Evolutionary conservation across 2,797 vertebrate species (phyloP), one percentile per base, ranked within the genome.

Genomic region (Eurystomus glaucurus): DNA sequence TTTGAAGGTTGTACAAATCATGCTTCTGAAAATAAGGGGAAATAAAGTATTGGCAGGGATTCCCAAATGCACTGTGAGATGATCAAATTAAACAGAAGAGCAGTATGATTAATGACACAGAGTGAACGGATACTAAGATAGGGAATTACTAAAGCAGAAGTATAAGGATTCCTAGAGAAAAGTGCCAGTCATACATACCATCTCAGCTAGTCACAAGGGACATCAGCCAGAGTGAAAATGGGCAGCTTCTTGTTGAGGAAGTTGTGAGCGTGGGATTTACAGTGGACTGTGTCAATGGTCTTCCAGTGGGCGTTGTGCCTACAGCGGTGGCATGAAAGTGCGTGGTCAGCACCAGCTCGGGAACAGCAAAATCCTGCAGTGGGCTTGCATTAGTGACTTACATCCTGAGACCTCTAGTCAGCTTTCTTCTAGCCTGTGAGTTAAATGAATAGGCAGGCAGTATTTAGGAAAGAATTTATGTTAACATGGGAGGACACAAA

Each of bases 61-160:
- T 93, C 57, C 62, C 58, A 82, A 87, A 72, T 54, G 70, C 13
- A 28, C 4, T 54, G 50, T 51, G n/a, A 55, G 60, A 22, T 76
- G 55, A 77, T 76, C 21, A 57, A n/a, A 46, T 79, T 35, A 71
- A 93, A 86, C 16, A 61, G n/a, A 90, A 88, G 23, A 71, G 10
- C 0, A 1, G 9, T 31, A 45, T 18, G 19, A 91, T 87, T 79
- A 85, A 85, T 41, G 65, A 43, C 18, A 65, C 18, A 39, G 50
- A 68, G 72, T 18, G 89, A 87, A 87, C 28, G 17, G 54, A 25
- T 46, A n/a, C 11, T n/a, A 21, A 70, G 2, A 8, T 19, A 54
- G 37, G 14, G 29, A 85, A 72, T 35, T 64, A 87, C 17, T 65
- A 43, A 43, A 43, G 41, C 74, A 82, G 68, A 88, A 91, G 45